Conservation (phyloP, 2,797 vertebrate genomes). For the Melanotaenia maccullochi region DNA sequence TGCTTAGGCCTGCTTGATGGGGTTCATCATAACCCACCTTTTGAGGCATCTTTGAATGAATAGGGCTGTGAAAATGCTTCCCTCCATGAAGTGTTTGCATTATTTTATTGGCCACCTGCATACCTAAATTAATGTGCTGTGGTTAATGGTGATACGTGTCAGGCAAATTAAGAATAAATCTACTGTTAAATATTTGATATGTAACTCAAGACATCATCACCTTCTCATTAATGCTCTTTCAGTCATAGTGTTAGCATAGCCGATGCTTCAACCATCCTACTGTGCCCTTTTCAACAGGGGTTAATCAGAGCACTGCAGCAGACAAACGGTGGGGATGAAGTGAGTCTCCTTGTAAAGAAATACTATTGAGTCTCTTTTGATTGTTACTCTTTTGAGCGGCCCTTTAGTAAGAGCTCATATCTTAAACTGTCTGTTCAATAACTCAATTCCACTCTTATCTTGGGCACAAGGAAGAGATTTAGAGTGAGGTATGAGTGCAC, state of each 20-base stretch:
- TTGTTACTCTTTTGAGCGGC: constrained; percentile 59
- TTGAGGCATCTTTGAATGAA: constrained; percentile 18
- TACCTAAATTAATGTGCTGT: constrained; percentile 3
- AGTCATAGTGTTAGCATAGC: not conserved
- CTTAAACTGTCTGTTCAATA: constrained; percentile 79
- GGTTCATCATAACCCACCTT: constrained; percentile 26
- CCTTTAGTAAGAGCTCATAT: constrained; percentile 77
- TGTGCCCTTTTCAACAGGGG: constrained; percentile 19
- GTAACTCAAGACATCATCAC: not conserved
- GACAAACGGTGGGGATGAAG: constrained; percentile 47
- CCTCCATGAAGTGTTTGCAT: constrained; percentile 17
- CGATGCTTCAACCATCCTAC: not conserved
- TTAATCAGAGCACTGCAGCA: constrained; percentile 41
- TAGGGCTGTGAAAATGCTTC: constrained; percentile 6
- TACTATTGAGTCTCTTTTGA: constrained; percentile 50
- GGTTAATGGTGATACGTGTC: not conserved
- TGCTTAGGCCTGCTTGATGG: constrained; percentile 29
- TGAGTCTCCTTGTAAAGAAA: constrained; percentile 41
- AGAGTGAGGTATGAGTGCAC: constrained; percentile 61
- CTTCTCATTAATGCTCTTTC: not conserved
- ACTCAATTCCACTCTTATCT: constrained; percentile 82
- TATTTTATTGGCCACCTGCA: constrained; percentile 15
- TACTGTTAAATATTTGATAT: not conserved
- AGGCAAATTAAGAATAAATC: constrained; percentile 3
- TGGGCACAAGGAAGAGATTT: constrained; percentile 73